A percentile compares a stretch with the other conserved stretches of the same genome.
These are phyloP conservation scores for Mnemiopsis leidyi DNA, from an alignment of 37 sponge, comb jelly and placozoan species.

Conservation along the genomic window DNA sequence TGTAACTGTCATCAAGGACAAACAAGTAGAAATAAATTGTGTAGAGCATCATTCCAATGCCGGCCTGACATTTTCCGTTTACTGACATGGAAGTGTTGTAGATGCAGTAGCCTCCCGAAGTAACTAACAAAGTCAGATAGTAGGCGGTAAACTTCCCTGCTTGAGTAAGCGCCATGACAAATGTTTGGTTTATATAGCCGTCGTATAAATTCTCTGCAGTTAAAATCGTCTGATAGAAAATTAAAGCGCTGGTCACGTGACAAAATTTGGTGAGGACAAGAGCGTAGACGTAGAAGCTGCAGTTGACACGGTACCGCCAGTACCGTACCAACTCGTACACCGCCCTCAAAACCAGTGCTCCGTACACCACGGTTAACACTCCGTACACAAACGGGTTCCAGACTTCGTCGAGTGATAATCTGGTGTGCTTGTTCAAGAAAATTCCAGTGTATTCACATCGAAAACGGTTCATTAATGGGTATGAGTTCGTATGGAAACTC, in stretches of 20 bases:
- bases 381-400: conserved; percentile 37
- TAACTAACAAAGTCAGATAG: neutral
- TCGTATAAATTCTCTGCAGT: neutral
- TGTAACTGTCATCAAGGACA: conserved; percentile 30
- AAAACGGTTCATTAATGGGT: too few relatives aligned
- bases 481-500: neutral
- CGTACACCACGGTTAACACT: neutral
- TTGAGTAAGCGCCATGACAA: neutral
- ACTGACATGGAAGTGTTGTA: neutral
- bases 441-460: conserved; percentile 10
- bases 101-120: conserved; percentile 30
- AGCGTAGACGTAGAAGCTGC: conserved; percentile 43
- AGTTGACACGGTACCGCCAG: neutral
- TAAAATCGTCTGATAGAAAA: neutral
- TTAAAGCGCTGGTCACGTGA: neutral
- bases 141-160: conserved; percentile 53
- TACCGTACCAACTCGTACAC: neutral
- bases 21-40: conserved; percentile 24
- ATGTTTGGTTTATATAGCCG: neutral
- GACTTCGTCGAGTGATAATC: conserved; percentile 8
- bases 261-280: conserved; percentile 13
- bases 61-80: neutral
- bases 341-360: neutral
- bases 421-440: neutral
- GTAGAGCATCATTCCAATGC: neutral